These are phyloP conservation scores for Hippocampus guttulatus DNA, from an alignment of 2,113 vertebrate species.

Conservation along the genomic window DNA sequence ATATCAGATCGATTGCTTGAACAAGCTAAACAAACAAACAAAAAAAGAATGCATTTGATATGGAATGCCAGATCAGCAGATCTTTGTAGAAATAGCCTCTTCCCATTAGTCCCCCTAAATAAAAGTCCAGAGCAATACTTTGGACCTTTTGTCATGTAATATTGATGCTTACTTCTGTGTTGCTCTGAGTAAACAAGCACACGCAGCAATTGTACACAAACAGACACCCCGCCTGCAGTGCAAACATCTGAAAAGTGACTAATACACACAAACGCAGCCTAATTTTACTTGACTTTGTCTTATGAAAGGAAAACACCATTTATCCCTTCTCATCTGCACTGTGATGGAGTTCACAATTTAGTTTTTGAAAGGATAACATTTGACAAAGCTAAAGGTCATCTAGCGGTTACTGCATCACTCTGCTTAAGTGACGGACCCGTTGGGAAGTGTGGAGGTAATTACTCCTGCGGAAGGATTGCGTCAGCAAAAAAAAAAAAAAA, in stretches of 20 bases:
- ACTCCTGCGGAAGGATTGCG: constrained; percentile 36
- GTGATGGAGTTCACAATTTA: constrained; percentile 52
- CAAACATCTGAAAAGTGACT: constrained; percentile 42
- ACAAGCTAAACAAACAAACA: neutral
- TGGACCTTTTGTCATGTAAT: constrained; percentile 49
- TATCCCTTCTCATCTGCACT: constrained; percentile 26
- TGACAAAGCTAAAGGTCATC: constrained; percentile 62
- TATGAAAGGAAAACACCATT: constrained; percentile 12
- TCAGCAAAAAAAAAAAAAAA: constrained; percentile 16
- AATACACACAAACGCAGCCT: constrained; percentile 18
- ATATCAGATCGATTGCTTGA: neutral
- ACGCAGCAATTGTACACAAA: constrained; percentile 39
- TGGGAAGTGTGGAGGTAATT: constrained; percentile 32
- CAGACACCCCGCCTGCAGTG: constrained; percentile 33
- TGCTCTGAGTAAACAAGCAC: constrained; percentile 43
- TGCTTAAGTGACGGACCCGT: constrained; percentile 53
- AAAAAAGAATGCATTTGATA: neutral
- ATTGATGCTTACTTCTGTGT: constrained; percentile 48
- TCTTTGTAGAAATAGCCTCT: neutral
- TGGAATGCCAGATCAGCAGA: constrained; percentile 5
- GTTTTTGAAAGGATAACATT: constrained; percentile 61
- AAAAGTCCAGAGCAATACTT: constrained; percentile 30
- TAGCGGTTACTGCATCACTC: constrained; percentile 69
- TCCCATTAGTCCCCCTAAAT: constrained; percentile 21
- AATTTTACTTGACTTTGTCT: constrained; percentile 30